These are phyloP conservation scores for Masnerella sp. DNA, from an alignment of 2,888 invertebrate genomes.

Conservation along the genomic window DNA sequence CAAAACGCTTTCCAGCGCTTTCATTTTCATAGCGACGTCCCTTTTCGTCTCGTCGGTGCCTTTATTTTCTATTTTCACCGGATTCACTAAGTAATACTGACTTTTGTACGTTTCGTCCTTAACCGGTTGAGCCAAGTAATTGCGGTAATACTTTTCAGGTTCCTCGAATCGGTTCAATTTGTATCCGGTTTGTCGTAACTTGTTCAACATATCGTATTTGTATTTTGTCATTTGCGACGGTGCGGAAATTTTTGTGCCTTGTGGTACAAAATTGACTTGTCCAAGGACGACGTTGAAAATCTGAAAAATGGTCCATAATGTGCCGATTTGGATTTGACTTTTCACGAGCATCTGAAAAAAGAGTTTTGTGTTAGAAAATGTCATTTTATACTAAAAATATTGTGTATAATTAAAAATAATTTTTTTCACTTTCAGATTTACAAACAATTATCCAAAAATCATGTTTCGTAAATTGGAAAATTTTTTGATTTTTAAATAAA, in stretches of 20 bases:
- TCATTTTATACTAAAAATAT: too few relatives aligned
- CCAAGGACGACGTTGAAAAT: constrained; percentile 7
- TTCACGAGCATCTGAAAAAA: constrained; percentile 47
- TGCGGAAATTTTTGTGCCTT: not conserved
- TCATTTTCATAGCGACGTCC: constrained; percentile 62
- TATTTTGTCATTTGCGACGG: constrained; percentile 23
- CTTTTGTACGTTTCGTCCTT: constrained; percentile 20
- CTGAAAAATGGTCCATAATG: constrained; percentile 19
- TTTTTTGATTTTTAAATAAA: too few relatives aligned
- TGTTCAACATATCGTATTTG: constrained; percentile 37
- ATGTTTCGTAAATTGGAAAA: too few relatives aligned
- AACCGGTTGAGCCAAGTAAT: constrained; percentile 7
- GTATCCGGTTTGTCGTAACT: constrained; percentile 10
- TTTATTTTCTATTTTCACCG: constrained; percentile 14
- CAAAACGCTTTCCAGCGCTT: constrained; percentile 61
- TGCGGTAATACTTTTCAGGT: constrained; percentile 16
- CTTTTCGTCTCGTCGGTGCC: constrained; percentile 16
- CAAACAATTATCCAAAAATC: too few relatives aligned
- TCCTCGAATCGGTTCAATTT: constrained; percentile 14
- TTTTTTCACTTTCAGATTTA: too few relatives aligned
- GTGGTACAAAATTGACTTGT: constrained; percentile 32
- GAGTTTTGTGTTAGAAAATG: not conserved
- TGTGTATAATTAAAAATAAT: too few relatives aligned
- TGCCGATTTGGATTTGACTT: constrained; percentile 7
- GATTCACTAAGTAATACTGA: constrained; percentile 35